These are phyloP conservation scores for Sminthopsis crassicaudata DNA, from an alignment of 2,113 vertebrate species.

Conservation along the genomic window DNA sequence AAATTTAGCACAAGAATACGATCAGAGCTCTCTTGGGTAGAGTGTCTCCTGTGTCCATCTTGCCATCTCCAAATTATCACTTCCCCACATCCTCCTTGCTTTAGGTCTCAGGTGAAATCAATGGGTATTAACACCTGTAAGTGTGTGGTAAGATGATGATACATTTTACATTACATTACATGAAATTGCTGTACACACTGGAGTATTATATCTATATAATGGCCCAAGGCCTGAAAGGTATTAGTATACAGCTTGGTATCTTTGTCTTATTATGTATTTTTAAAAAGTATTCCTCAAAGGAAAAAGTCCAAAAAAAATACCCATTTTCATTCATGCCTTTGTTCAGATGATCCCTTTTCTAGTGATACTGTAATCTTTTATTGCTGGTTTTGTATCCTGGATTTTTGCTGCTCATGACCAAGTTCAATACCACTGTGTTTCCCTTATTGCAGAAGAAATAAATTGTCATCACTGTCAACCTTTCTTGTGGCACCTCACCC, in stretches of 20 bases:
- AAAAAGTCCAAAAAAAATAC: constrained; percentile 71
- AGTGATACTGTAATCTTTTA: constrained; percentile 77
- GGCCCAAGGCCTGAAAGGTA: constrained; percentile 75
- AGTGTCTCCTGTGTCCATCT: constrained; percentile 40
- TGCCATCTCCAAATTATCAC: constrained; percentile 55
- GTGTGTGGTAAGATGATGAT: constrained; percentile 71
- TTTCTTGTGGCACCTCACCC: constrained; percentile 64
- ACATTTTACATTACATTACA: constrained; percentile 80
- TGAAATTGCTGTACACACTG: constrained; percentile 80
- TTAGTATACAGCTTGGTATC: constrained; percentile 81
- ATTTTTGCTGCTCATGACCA: constrained; percentile 81
- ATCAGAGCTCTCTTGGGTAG: constrained; percentile 54
- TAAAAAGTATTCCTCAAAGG: constrained; percentile 77
- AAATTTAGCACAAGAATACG: neutral
- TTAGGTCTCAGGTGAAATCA: constrained; percentile 79
- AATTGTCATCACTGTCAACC: constrained; percentile 67
- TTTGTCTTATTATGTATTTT: constrained; percentile 81
- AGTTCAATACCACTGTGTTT: constrained; percentile 81
- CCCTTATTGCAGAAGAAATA: constrained; percentile 69
- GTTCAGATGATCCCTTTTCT: constrained; percentile 67
- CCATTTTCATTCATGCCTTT: constrained; percentile 77
- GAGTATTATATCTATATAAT: constrained; percentile 81
- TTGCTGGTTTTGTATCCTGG: constrained; percentile 76
- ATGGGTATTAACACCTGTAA: constrained; percentile 78
- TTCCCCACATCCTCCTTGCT: constrained; percentile 71